Base-by-base conservation (phyloP, 1,140 invertebrate genomes). In the Acromyrmex heyeri region DNA sequence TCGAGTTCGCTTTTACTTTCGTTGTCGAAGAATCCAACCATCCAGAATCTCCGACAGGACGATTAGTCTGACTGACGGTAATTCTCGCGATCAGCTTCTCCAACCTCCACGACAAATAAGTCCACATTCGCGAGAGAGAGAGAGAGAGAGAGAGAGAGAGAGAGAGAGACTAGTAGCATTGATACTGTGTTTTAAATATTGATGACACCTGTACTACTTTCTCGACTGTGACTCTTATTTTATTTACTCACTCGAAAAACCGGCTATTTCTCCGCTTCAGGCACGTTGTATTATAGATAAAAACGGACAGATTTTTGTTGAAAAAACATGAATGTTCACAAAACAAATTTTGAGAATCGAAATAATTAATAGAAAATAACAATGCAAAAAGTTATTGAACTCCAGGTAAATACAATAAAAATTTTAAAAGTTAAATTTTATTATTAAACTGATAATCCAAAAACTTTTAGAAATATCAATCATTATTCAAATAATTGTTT, bases 161-260 rank as follows among this genome's bases (percentile, higher is more conserved):
- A 81, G 55, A 21, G 5, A 48, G 27, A 21, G 59, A 69, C 75
- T 38, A 70, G 72, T 70, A 85, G 57, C 82, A 70, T 53, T 67
- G 81, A 85, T 76, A 70, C 82, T 27, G 16, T 24, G 64, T n/a
- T 62, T 85, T 59, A 85, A 85, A 75, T 73, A 76, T 85, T 87
- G 85, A 87, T 21, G 70, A 44, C 53, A 38, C 10, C 70, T 44
- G 72, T 48, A 24, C 50, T 78, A 82, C 50, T 69, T 69, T 69
- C 75, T 67, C 21, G 44, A 65, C 85, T 86, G 53, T 21, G 62
- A 81, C 76, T 62, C n/a, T 38, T 86, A 38, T 30, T 83, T 75
- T 83, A 75, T 83, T 83, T 75, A 73, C 18, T 61, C 55, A 53
- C 55, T 34, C 69, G 24, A 18, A 48, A 55, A 82, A 72, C 61